These are phyloP conservation scores for Hydrophis major DNA, from an alignment of 2,797 vertebrate species.

Conservation along the genomic window DNA sequence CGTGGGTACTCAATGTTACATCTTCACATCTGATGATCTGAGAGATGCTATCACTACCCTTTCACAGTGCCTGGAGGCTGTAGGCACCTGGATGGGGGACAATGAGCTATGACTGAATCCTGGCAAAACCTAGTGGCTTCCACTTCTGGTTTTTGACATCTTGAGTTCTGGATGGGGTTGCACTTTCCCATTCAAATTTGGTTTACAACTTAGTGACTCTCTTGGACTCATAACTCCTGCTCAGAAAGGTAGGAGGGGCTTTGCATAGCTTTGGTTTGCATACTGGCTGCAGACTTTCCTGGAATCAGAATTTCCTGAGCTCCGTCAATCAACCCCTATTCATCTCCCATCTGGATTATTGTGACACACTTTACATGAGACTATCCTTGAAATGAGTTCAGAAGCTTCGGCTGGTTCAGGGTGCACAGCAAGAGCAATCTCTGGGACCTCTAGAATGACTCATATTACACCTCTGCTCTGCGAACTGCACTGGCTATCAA, in stretches of 20 bases:
- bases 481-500: neutral
- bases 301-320: neutral
- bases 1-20: neutral
- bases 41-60: neutral
- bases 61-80: neutral
- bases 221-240: neutral
- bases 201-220: neutral
- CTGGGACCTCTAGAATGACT: neutral
- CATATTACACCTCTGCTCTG: neutral
- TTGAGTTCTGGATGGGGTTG: neutral
- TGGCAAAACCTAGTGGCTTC: neutral
- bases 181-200: too few relatives aligned
- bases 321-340: neutral
- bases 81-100: neutral
- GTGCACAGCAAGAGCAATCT: neutral
- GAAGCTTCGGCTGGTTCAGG: neutral
- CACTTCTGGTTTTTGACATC: neutral
- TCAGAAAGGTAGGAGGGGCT: neutral
- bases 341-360: neutral
- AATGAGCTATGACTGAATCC: neutral
- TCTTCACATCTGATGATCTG: neutral
- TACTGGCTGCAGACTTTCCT: neutral
- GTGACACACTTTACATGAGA: neutral
- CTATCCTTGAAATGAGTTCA: neutral
- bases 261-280: neutral